Evolutionary conservation across 2,888 invertebrate genomes (phyloP), one percentile per base, ranked within the genome.

Genomic region (Mechanitis mazaeus): DNA sequence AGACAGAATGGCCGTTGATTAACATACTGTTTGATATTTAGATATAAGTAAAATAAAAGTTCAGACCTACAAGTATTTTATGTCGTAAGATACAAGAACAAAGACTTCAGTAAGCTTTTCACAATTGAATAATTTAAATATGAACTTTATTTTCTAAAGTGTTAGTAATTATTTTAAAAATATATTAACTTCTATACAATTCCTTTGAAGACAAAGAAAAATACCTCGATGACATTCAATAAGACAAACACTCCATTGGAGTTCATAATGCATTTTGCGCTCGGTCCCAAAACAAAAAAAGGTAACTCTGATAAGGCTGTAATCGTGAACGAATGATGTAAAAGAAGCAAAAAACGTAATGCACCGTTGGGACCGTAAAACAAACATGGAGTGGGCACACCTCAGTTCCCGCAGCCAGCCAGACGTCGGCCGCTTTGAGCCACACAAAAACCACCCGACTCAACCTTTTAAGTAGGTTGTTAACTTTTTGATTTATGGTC

Each of bases 401-500:
- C 79, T 71, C 70, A 59, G 79, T 72, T 69, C 80, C 76, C 78
- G 81, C 78, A 81, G 83, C 81, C 82, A 75, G 71, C 72, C 71
- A 77, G 81, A 76, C 83, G 85, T 76, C 87, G 87, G 88, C 71
- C 71, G 84, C 87, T 90, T 90, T 89, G 88, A 88, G 83, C 79
- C 72, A 69, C 80, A 72, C 74, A 90, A 90, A 90, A 88, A 87
- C 83, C 73, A 81, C 80, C 84, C 85, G 81, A 78, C 83, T 80
- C 80, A 83, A 84, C 84, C 88, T 90, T 88, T 88, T 90, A 89
- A 89, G 88, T 86, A 89, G 87, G 90, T 90, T 89, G 90, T 90
- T 90, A 90, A 89, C 87, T 86, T 90, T 90, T 89, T 89, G 90
- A 90, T 90, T 90, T 89, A 90, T 87, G 85, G 83, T 84, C 87